Base-by-base conservation (phyloP, 1,140 invertebrate species). In the Lepidurus couesii region DNA sequence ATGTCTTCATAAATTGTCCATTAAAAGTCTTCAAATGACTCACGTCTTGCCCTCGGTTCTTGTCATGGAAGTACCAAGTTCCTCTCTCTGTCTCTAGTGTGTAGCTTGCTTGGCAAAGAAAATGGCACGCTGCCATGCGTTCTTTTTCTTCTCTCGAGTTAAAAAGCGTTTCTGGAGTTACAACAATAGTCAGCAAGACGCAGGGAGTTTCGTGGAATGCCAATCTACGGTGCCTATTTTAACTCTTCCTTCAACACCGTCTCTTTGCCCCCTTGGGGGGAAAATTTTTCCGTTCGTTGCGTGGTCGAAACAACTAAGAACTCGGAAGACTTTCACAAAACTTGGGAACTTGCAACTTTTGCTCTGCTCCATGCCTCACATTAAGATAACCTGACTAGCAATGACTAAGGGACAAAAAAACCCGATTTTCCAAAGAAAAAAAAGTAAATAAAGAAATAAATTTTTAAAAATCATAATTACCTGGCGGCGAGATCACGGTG, bases 401-500 rank as follows among this genome's bases (percentile, higher is more conserved):
- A 34, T 34, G 34, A 65, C 21, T 13, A 13, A 21, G 4, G 45
- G 45, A 9, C 45, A 65, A 13, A 11, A n/a, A 65, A 21, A 65
- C 53, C n/a, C 13, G 16, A 47, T 65, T 21, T 7, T 53, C 21
- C 2, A 53, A 11, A 53, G 21, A 65, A 65, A 16, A n/a, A n/a
- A 21, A 65, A 9, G 3, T 21, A 13, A 77, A 73, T 45, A 21
- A 77, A 16, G 76, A 43, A 34, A 77, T 21, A n/a, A 44, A 65
- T 34, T 34, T 2, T 2, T 42, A 13, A 65, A 24, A 77, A 79
- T 42, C 16, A 1, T 73, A 79, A 34, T 80, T 83, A 91, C 91
- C 90, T 91, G 26, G 92, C 90, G 45, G 92, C 91, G 78, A 93
- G 86, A 86, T 94, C 92, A 44, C 92, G 88, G 85, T 94, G 92